Conservation (phyloP, 2,888 invertebrate genomes). For the Alentia gelatinosa region DNA sequence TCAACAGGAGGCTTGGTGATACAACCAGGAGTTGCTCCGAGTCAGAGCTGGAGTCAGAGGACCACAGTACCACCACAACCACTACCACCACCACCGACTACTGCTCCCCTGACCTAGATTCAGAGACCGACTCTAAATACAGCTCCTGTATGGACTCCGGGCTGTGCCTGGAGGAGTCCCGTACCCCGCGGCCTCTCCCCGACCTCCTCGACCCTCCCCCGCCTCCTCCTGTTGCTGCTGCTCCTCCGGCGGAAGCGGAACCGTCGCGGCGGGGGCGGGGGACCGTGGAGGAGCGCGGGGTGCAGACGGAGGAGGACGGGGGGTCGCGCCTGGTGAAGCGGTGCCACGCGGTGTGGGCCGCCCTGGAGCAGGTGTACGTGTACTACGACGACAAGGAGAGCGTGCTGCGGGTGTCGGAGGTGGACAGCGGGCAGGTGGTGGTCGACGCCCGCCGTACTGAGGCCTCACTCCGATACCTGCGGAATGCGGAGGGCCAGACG, state of each 20-base stretch:
- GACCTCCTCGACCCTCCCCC: background rate
- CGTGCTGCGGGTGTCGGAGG: constrained; percentile 14
- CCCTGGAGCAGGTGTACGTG: constrained; percentile 34
- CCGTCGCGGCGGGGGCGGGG: background rate
- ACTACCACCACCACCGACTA: background rate
- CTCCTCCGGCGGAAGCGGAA: background rate
- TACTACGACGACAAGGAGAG: constrained; percentile 34
- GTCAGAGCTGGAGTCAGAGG: background rate
- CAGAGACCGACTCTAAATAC: background rate
- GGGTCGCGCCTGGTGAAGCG: background rate
- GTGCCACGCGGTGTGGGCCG: constrained; percentile 30
- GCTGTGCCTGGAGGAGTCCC: background rate
- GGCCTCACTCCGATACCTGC: background rate
- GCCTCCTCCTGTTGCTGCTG: background rate
- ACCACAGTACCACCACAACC: background rate
- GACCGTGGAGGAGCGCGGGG: background rate
- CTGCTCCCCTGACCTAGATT: background rate
- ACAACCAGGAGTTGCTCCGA: background rate
- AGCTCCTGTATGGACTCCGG: background rate
- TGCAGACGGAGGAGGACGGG: background rate
- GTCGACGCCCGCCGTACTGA: background rate
- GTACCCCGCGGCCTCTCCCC: background rate
- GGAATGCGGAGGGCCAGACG: background rate
- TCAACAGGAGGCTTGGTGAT: background rate
- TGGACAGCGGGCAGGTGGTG: constrained; percentile 12